phyloP scores from a whole-genome alignment of 2,113 vertebrate species.

The Rhinogobius similis region DNA sequence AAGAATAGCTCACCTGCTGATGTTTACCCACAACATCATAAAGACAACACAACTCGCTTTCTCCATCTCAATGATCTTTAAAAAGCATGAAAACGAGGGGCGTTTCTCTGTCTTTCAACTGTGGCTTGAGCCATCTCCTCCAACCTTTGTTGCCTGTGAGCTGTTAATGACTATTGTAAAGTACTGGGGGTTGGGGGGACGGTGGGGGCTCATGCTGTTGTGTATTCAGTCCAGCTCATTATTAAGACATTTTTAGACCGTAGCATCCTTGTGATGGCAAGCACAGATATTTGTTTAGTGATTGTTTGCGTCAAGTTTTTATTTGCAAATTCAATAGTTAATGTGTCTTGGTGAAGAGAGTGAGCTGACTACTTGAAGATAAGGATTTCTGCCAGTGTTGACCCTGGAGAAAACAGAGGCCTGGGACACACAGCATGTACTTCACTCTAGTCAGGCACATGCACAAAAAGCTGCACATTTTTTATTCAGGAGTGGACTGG shows the following conservation, averaged over 20 bases:
- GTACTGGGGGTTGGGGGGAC: not conserved
- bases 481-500: too few relatives aligned
- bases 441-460: too few relatives aligned
- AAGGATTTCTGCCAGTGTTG: too few relatives aligned
- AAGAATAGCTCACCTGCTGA: conserved; percentile 58
- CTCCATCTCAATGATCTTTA: conserved; percentile 69
- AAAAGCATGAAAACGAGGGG: conserved; percentile 69
- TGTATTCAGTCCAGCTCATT: conserved; percentile 53
- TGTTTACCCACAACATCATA: conserved; percentile 64
- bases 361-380: too few relatives aligned
- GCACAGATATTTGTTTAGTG: too few relatives aligned
- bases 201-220: conserved; percentile 27
- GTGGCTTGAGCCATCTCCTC: conserved; percentile 50
- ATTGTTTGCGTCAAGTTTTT: too few relatives aligned
- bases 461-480: too few relatives aligned
- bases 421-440: too few relatives aligned
- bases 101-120: conserved; percentile 55
- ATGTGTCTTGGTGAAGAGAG: too few relatives aligned
- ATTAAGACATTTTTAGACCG: conserved; percentile 16
- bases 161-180: conserved; percentile 77
- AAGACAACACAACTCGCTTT: conserved; percentile 50
- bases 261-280: not conserved
- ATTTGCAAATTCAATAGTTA: too few relatives aligned
- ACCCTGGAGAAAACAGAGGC: too few relatives aligned
- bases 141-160: conserved; percentile 60